Base-by-base conservation (phyloP, 2,113 vertebrate genomes). In the Origma solitaria region DNA sequence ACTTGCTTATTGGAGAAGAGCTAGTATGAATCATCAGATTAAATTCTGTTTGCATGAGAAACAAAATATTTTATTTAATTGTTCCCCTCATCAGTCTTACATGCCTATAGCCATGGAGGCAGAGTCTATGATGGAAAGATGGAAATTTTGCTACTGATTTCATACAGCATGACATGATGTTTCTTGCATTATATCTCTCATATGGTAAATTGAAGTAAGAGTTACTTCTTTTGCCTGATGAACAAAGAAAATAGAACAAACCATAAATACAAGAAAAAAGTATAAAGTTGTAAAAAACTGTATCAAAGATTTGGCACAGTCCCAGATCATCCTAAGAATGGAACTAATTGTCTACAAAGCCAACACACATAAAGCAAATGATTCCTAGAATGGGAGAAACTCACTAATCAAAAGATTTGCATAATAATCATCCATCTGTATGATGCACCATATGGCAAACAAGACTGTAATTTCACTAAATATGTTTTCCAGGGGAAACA, bases 321-420 rank as follows among this genome's bases (percentile, higher is more conserved):
- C 18, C 88, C 90, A 97, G 79, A 91, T 88, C 65, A 90, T 85
- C 72, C 47, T 90, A 94, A 93, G 80, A 88, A 81, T 66, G 82
- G 87, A 91, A 65, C 24, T 68, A 92, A 82, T 80, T 71, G 62
- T 70, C 47, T 61, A 97, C 44, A 85, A 81, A 95, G 51, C 62
- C 56, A 92, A 92, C 57, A 82, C 38, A 89, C 77, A 91, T 89
- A 93, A 96, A 96, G 83, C 70, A 95, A 95, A 96, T 50, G 53
- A 94, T 90, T 97, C 92, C 56, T 64, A 88, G 90, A 96, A 90
- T 92, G 90, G 88, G 65, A 94, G 82, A 97, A 96, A 96, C 86
- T 94, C 95, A 95, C 95, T 97, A 94, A 96, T 96, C 90, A 94
- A 82, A 95, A 92, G 86, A 91, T 87, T 91, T 96, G 94, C 96